Evolutionary conservation across 2,888 invertebrate genomes (phyloP), one percentile per base, ranked within the genome.

Genomic region (Napeogenes sylphis): DNA sequence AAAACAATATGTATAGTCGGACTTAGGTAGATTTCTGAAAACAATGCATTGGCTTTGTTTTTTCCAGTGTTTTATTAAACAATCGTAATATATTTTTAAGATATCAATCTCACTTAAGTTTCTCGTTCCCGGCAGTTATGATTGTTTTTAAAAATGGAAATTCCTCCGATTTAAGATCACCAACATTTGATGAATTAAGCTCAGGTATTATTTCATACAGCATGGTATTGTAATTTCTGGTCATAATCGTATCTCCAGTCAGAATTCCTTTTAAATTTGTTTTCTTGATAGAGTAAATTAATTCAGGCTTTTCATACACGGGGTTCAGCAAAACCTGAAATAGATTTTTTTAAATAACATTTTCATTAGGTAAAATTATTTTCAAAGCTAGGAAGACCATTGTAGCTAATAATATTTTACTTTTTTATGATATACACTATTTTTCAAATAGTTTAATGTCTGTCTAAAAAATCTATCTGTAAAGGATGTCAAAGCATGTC

Each of bases 251-350:
- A 35, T 93, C 92, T 0, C 94, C 93, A 4, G 94, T 91, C 1
- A 98, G 77, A 0, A 97, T 76, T 4, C 93, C 93, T 75, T 93
- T 94, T 33, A 94, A 86, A 0, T 91, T 92, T 0, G 95, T 94
- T 85, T 96, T 95, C 57, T 93, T 92, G 13, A 98, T 78, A 64
- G 94, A 94, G 78, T 94, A 96, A 61, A 93, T 90, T 2, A 98
- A 74, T 80, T 98, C 98, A 0, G 85, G 77, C 6, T 92, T 87
- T 76, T 94, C 93, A 78, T 95, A 97, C 0, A 92, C 91, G 0
- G 97, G 95, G 77, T 98, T 98, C 59, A 97, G 91, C 58, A 94
- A 93, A 4, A 96, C 96, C 93, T 95, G 79, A 45, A 77, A 77
- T 21, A 42, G 8, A 35, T 45, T 45, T 45, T n/a, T 6, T 47